A percentile compares a stretch with the other conserved stretches of the same genome.
Evolutionary conservation across 2,888 invertebrate species (phyloP).

Genomic region (Tolmerus cingulatus): DNA sequence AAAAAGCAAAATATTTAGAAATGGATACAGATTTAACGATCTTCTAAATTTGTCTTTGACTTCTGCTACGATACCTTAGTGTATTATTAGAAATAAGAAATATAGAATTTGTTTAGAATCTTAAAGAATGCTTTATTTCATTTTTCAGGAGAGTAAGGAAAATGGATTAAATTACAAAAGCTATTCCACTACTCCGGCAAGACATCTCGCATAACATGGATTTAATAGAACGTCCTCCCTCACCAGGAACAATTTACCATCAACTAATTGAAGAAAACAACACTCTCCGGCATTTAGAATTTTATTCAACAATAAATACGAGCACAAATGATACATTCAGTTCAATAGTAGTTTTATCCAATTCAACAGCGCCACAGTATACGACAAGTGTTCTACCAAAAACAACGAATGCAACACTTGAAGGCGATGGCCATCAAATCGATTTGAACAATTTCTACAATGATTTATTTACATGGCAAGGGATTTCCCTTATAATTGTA

Average conservation of each 20-base stretch:
- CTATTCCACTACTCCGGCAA: neutral
- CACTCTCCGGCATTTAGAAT: neutral
- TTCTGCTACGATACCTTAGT: too few relatives aligned
- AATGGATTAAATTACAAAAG: neutral
- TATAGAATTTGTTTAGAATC: neutral
- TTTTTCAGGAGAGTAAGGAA: neutral
- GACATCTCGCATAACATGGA: neutral
- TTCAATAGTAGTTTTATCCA: neutral
- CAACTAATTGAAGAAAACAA: neutral
- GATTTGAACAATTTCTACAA: constrained; percentile 53
- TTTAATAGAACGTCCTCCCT: neutral
- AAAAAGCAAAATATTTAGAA: too few relatives aligned
- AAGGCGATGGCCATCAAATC: neutral
- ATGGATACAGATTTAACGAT: too few relatives aligned
- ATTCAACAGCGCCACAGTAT: neutral
- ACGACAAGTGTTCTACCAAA: neutral
- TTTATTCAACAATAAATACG: constrained; percentile 19
- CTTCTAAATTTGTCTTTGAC: too few relatives aligned
- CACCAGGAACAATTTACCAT: neutral
- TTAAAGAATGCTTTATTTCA: neutral
- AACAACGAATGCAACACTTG: neutral
- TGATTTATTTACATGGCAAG: constrained; percentile 61
- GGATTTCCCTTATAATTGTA: constrained; percentile 71
- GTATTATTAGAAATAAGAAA: too few relatives aligned
- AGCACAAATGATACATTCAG: neutral